These are phyloP conservation scores for Cheilosia vernalis DNA, from an alignment of 2,888 invertebrate genomes.

Conservation along the genomic window DNA sequence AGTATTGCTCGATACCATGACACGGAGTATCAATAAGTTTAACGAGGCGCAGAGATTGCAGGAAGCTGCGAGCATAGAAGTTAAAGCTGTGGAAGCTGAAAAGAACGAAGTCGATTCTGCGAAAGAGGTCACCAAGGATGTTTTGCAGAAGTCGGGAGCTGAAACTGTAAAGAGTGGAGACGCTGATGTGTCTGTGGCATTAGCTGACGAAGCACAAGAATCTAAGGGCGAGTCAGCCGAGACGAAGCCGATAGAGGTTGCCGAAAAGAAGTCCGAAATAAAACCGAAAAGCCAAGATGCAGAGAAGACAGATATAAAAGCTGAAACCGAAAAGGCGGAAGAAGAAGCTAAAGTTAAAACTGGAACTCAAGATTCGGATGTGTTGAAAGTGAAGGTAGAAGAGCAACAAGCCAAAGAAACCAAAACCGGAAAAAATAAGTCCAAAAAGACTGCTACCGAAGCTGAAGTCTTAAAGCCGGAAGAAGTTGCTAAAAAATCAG, in stretches of 20 bases:
- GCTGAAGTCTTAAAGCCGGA: slow-evolving; percentile 15
- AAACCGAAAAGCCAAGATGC: background rate
- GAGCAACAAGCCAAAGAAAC: too few relatives aligned
- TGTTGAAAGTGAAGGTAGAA: too few relatives aligned
- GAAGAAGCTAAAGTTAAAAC: background rate
- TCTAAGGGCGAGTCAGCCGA: background rate
- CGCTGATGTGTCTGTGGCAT: background rate
- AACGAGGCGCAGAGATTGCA: slow-evolving; percentile 33
- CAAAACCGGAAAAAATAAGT: too few relatives aligned
- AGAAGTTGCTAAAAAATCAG: background rate
- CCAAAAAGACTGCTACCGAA: background rate
- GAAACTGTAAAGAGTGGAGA: slow-evolving; percentile 13
- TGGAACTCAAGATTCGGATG: too few relatives aligned
- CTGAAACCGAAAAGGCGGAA: background rate
- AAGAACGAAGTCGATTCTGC: slow-evolving; percentile 21
- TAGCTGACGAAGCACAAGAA: slow-evolving; percentile 11
- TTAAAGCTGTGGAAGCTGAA: background rate
- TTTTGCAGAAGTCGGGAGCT: background rate
- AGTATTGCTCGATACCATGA: slow-evolving; percentile 54
- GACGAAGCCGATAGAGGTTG: background rate
- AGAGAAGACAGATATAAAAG: slow-evolving; percentile 28
- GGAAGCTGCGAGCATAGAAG: slow-evolving; percentile 2
- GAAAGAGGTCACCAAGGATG: slow-evolving; percentile 7
- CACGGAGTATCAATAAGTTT: slow-evolving; percentile 46
- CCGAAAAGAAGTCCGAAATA: background rate